These are phyloP conservation scores for Sus cebifrons DNA, from an alignment of 2,797 vertebrate species.

Conservation along the genomic window DNA sequence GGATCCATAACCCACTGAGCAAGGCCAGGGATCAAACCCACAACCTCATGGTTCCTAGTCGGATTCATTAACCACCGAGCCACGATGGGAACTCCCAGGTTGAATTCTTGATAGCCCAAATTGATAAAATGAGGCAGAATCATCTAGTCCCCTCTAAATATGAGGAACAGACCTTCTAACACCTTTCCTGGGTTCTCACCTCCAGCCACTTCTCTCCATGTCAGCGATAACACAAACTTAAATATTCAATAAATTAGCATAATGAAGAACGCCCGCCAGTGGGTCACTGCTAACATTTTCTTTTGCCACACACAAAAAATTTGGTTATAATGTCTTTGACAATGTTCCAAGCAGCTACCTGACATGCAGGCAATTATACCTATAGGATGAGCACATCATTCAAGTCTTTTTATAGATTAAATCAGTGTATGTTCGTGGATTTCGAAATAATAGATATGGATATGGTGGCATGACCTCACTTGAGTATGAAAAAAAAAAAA, in stretches of 20 bases:
- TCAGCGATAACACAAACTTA: conserved; percentile 4
- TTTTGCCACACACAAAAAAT: conserved; percentile 83
- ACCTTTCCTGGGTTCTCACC: not conserved
- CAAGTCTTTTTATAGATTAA: conserved; percentile 89
- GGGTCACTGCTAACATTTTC: conserved; percentile 80
- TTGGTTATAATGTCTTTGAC: conserved; percentile 85
- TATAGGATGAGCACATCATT: conserved; percentile 85
- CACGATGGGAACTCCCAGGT: not conserved
- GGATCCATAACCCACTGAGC: no score
- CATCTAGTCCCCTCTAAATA: not conserved
- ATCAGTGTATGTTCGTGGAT: conserved; percentile 82
- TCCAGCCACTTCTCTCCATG: not conserved
- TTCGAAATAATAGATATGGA: conserved; percentile 90
- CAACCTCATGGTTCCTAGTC: no score
- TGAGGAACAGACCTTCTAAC: not conserved
- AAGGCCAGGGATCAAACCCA: no score
- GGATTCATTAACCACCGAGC: no score
- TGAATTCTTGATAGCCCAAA: conserved; percentile 37
- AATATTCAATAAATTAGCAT: conserved; percentile 43
- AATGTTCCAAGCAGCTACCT: conserved; percentile 84
- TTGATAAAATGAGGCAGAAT: not conserved
- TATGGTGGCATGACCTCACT: conserved; percentile 89
- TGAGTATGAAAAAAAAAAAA: conserved; percentile 89
- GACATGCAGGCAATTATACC: conserved; percentile 88
- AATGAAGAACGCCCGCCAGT: conserved; percentile 56